Base-by-base conservation (phyloP, 2,797 vertebrate genomes). In the Sebastes itinus region DNA sequence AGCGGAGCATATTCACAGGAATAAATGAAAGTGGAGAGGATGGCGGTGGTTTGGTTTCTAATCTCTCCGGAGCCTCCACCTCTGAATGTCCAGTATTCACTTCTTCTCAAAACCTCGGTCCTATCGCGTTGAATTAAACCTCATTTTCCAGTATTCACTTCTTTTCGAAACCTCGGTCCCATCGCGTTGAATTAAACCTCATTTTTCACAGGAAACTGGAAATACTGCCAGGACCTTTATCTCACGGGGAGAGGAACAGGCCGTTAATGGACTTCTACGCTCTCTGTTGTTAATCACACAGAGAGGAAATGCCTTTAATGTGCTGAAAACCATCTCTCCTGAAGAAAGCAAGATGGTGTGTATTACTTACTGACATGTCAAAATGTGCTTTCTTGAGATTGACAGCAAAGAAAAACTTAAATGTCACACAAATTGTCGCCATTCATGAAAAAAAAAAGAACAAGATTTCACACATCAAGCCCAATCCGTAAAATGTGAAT, bases 211-310 rank as follows among this genome's bases (percentile, higher is more conserved):
- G 69, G 80, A 89, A 88, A 61, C 78, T 80, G 72, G 73, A 87
- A 88, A 84, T 75, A 27, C 30, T 78, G 73, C 76, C 82, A 63
- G 74, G 75, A 78, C 74, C 42, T 87, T 91, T 88, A 91, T 90
- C 82, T 89, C 76, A 72, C 22, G 5, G 85, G 84, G 4, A 88
- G 83, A 6, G 0, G 72, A 81, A 82, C 82, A 82, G 81, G 73
- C 78, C 81, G 69, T 85, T 90, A 91, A 91, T 80, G 62, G 67
- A 33, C 68, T 10, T 54, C 78, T 78, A 52, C 56, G 14, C 77
- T 89, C 81, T 76, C 28, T 67, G 81, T 72, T 82, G 58, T 92
- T 88, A 85, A 92, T 93, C 92, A 88, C 81, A 78, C 1, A 2
- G 69, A 74, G 75, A 86, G 82, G 76, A 87, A 87, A 90, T 69